Evolutionary conservation across 2,797 vertebrate genomes (phyloP), one percentile per base, ranked within the genome.

Genomic region (Enteromius argenteus): DNA sequence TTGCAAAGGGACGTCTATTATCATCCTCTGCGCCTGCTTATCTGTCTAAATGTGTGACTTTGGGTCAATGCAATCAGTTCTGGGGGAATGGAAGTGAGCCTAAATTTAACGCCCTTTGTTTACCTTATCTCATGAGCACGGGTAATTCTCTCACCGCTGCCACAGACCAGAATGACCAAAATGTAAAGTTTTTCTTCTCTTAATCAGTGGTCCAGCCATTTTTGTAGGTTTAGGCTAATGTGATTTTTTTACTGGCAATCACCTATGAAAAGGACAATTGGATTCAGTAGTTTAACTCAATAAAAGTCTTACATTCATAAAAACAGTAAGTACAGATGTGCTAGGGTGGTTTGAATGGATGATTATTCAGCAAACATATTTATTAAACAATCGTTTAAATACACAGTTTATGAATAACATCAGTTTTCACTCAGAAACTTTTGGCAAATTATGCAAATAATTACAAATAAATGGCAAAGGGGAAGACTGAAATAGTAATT

Each of bases 1-100:
- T 87, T 85, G 80, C 84, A n/a, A 60, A 64, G 73, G 79, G 88
- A 89, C 4, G 32, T 86, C 90, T 90, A 92, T 92, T 90, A 89
- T 94, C 93, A 91, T 83, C 87, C 80, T 77, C 58, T 35, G 56
- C 71, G 85, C 46, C 82, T 60, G 84, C 79, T 83, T 84, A 79
- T 86, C 37, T 86, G 83, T 58, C 85, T 30, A 58, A 62, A 74
- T 46, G 60, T 73, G 80, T 71, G 62, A 86, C 80, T 75, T 81
- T 83, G 87, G 42, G 84, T 87, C 73, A 86, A 81, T 87, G 86
- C 88, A 81, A 74, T 90, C 58, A 56, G 72, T 75, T 86, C 87
- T 66, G 86, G 76, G 87, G 82, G 84, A 90, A 51, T 46, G 78
- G 58, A 58, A 64, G 76, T 46, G 74, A 81, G 64, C 82, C 66